Conservation (phyloP, 2,797 vertebrate species). For the Nasua narica region DNA sequence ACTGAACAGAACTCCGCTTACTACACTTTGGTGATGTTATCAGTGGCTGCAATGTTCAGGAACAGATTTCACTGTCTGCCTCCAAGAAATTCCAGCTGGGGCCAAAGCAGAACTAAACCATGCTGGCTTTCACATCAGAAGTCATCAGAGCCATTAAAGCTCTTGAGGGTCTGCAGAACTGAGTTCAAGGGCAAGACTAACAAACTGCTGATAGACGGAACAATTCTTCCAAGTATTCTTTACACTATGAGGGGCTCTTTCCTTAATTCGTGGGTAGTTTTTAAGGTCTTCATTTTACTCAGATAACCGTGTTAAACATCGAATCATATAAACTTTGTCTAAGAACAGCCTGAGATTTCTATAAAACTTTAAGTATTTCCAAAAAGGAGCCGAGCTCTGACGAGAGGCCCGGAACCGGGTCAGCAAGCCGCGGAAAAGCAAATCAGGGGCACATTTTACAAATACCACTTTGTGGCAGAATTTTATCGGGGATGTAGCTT, state of each 20-base stretch:
- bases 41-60: background rate
- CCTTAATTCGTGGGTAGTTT: background rate
- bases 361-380: background rate
- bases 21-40: background rate
- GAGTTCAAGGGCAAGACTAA: conserved; percentile 45
- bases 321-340: background rate
- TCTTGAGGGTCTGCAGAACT: background rate
- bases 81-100: background rate
- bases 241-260: background rate
- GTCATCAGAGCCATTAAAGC: background rate
- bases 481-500: background rate
- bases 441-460: background rate
- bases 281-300: conserved; percentile 10
- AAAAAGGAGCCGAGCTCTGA: background rate
- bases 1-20: background rate
- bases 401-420: background rate
- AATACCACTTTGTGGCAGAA: background rate
- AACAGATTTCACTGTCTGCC: background rate
- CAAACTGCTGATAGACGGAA: background rate
- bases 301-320: background rate
- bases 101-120: background rate
- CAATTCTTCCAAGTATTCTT: conserved; percentile 36
- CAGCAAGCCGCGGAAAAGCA: background rate
- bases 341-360: background rate
- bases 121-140: background rate